A percentile compares a stretch with the other conserved stretches of the same genome.
Evolutionary conservation across 2,797 vertebrate species (phyloP).

Genomic region (Otolemur crassicaudatus): DNA sequence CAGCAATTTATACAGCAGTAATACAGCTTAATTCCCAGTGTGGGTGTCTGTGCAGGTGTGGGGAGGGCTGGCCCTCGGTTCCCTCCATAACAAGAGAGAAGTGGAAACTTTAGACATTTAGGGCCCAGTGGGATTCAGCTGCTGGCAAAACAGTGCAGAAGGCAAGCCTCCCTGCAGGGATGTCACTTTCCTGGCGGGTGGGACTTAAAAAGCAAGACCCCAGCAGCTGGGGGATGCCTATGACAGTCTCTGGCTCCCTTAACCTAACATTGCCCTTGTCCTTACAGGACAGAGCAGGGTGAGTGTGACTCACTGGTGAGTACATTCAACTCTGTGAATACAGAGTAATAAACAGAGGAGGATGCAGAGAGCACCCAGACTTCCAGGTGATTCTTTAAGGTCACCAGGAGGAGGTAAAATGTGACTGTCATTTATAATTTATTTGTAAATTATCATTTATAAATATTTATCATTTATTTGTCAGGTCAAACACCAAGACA

Average conservation of each 20-base stretch:
- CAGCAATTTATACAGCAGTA: background rate
- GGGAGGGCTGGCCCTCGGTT: background rate
- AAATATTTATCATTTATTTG: too few relatives aligned
- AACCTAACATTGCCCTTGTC: background rate
- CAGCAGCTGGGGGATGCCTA: background rate
- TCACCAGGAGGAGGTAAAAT: background rate
- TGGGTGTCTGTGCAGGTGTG: fast-evolving
- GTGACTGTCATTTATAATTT: background rate
- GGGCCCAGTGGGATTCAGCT: background rate
- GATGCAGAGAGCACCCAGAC: background rate
- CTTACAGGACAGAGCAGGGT: background rate
- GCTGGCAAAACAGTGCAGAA: background rate
- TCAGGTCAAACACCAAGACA: background rate
- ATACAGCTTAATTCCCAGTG: conserved; percentile 12
- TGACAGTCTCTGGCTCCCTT: background rate
- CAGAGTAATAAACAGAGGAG: background rate
- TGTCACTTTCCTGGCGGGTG: background rate
- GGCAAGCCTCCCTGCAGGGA: background rate
- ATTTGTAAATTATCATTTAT: too few relatives aligned
- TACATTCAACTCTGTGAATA: background rate
- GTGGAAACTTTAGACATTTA: background rate
- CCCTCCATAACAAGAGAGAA: background rate
- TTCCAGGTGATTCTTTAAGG: background rate
- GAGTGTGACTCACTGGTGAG: background rate
- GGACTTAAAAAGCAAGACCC: background rate